Conservation (phyloP, 2,797 vertebrate genomes). For the Gobionotothen gibberifrons region DNA sequence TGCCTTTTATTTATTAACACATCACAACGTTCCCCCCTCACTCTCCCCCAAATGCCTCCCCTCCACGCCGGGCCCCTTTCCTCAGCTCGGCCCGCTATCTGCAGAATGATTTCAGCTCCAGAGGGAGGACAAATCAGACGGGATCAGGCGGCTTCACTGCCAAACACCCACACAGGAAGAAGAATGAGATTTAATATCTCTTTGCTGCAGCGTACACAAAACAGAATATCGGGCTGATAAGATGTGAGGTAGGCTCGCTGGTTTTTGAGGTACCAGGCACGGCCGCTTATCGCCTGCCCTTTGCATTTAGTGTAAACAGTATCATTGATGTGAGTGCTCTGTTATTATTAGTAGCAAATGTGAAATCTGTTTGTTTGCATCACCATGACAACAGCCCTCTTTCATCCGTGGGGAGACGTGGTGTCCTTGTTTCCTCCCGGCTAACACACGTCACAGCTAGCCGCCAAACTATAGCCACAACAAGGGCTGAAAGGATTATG, state of each 20-base stretch:
- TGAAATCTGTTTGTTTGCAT: slow-evolving; percentile 50
- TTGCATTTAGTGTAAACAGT: slow-evolving; percentile 31
- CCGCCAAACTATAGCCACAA: slow-evolving; percentile 15
- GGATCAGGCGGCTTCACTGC: slow-evolving; percentile 37
- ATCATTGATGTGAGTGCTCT: slow-evolving; percentile 10
- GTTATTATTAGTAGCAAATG: slow-evolving; percentile 30
- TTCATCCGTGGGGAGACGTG: slow-evolving; percentile 66
- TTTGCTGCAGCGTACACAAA: slow-evolving; percentile 21
- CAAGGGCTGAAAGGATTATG: neutral
- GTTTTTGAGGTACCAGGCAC: slow-evolving; percentile 46
- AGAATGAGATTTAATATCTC: slow-evolving; percentile 39
- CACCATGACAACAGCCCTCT: slow-evolving; percentile 73
- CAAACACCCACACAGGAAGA: slow-evolving; percentile 41
- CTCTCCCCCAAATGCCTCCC: slow-evolving; percentile 15
- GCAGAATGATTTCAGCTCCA: slow-evolving; percentile 53
- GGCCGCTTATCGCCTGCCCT: slow-evolving; percentile 19
- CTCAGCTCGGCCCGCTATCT: slow-evolving; percentile 50
- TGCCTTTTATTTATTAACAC: slow-evolving; percentile 85
- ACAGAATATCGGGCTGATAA: slow-evolving; percentile 43
- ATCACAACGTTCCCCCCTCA: slow-evolving; percentile 47
- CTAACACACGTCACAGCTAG: neutral
- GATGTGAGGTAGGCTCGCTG: slow-evolving; percentile 27
- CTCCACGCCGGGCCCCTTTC: slow-evolving; percentile 55
- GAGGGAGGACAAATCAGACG: slow-evolving; percentile 51
- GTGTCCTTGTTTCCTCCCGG: slow-evolving; percentile 52